Evolutionary conservation across 2,113 vertebrate species (phyloP).

Genomic region (Ctenodactylus gundi): DNA sequence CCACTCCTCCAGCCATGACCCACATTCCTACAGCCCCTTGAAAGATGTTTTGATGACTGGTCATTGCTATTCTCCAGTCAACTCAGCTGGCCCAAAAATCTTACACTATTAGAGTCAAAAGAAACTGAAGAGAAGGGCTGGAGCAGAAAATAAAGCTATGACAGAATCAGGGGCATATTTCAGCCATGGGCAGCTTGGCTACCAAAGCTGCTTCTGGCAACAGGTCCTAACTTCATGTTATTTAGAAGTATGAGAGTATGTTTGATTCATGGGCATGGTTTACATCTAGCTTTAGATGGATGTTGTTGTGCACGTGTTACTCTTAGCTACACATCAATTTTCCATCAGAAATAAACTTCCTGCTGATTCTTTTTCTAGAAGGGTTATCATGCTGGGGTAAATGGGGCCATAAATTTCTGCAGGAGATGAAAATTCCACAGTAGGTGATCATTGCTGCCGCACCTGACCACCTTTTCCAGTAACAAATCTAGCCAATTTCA

Average conservation of each 20-base stretch:
- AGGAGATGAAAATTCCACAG: conserved; percentile 40
- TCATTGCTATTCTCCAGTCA: not conserved
- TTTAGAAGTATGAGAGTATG: not conserved
- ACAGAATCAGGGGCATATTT: fast-evolving
- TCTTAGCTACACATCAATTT: conserved; percentile 25
- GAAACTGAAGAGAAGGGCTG: not conserved
- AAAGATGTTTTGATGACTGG: too few relatives aligned
- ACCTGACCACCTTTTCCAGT: not conserved
- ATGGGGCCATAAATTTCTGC: conserved; percentile 26
- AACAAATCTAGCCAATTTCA: conserved; percentile 26
- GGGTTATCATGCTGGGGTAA: not conserved
- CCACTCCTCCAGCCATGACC: too few relatives aligned
- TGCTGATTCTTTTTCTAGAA: not conserved
- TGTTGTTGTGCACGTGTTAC: not conserved
- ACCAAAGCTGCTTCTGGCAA: not conserved
- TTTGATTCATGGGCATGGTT: conserved; percentile 39
- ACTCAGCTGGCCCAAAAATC: not conserved
- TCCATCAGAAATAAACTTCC: not conserved
- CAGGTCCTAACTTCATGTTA: not conserved
- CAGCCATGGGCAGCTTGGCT: not conserved
- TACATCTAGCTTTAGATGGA: conserved; percentile 23
- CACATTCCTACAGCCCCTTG: not conserved
- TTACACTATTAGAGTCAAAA: not conserved
- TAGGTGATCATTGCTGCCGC: not conserved
- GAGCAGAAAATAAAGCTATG: not conserved